Evolutionary conservation across 2,888 invertebrate species (phyloP).

Genomic region (Eustalomyia histrio): DNA sequence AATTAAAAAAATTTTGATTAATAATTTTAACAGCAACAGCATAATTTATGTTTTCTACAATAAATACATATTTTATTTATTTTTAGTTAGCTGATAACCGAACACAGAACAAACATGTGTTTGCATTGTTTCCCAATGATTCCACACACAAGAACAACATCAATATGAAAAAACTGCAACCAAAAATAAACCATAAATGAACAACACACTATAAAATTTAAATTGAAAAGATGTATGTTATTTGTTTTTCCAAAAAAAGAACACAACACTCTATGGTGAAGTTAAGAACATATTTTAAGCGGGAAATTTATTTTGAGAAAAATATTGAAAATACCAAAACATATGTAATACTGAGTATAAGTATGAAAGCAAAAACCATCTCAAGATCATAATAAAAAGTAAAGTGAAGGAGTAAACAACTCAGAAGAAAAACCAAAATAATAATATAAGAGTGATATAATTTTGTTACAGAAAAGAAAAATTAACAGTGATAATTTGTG

Average conservation of each 20-base stretch:
- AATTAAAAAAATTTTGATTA: constrained; percentile 52
- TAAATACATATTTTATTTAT: constrained; percentile 59
- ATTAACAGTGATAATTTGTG: constrained; percentile 32
- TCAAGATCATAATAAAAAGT: constrained; percentile 58
- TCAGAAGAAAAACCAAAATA: constrained; percentile 16
- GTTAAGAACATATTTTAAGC: constrained; percentile 64
- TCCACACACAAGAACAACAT: constrained; percentile 54
- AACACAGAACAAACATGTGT: constrained; percentile 66
- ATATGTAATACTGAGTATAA: constrained; percentile 63
- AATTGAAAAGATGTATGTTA: constrained; percentile 40
- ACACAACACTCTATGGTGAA: constrained; percentile 54
- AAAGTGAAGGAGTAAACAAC: constrained; percentile 67
- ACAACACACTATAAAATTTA: constrained; percentile 32
- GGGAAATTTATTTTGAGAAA: constrained; percentile 64
- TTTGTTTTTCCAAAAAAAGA: constrained; percentile 66
- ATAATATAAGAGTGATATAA: neutral
- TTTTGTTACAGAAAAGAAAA: neutral
- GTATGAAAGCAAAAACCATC: constrained; percentile 51
- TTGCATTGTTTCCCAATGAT: constrained; percentile 64
- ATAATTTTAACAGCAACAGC: constrained; percentile 58
- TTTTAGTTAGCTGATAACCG: constrained; percentile 49
- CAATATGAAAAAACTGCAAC: constrained; percentile 48
- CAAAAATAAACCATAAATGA: constrained; percentile 63
- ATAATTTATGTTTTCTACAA: constrained; percentile 35
- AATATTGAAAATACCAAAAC: constrained; percentile 25